Percentiles rank a stretch among this genome's conserved stretches.
phyloP scores from a whole-genome alignment of 2,797 vertebrate genomes.

The Gymnopithys bicolor region DNA sequence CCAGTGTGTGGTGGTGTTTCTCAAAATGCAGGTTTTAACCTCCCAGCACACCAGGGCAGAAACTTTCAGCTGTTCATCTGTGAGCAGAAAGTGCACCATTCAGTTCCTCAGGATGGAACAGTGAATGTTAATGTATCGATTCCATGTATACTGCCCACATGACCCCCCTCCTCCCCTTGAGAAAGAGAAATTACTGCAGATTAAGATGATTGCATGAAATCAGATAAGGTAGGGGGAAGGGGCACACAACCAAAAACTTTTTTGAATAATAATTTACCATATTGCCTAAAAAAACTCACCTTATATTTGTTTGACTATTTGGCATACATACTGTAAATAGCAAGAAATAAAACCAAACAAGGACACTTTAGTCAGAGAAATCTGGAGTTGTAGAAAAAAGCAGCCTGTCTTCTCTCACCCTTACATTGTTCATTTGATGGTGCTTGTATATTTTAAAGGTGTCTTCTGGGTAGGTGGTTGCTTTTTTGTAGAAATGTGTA shows the following conservation, averaged over 20 bases:
- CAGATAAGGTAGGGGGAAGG: not conserved
- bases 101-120: not conserved
- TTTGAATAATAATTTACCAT: not conserved
- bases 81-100: not conserved
- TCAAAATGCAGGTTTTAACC: not conserved
- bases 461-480: not conserved
- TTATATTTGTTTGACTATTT: not conserved
- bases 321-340: not conserved
- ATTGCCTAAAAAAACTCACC: not conserved
- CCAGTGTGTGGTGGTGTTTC: not conserved
- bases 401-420: not conserved
- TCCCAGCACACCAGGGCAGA: not conserved
- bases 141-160: not conserved
- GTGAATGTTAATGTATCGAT: not conserved
- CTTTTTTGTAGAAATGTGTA: not conserved
- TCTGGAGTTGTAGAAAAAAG: not conserved
- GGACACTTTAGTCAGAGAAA: not conserved
- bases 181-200: not conserved
- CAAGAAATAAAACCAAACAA: not conserved
- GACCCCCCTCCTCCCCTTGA: not conserved
- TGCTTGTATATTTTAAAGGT: not conserved
- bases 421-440: not conserved
- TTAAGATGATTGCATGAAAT: not conserved
- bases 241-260: not conserved
- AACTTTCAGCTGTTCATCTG: not conserved